Evolutionary conservation across 2,888 invertebrate genomes (phyloP).

Genomic region (Harmothoe impar): DNA sequence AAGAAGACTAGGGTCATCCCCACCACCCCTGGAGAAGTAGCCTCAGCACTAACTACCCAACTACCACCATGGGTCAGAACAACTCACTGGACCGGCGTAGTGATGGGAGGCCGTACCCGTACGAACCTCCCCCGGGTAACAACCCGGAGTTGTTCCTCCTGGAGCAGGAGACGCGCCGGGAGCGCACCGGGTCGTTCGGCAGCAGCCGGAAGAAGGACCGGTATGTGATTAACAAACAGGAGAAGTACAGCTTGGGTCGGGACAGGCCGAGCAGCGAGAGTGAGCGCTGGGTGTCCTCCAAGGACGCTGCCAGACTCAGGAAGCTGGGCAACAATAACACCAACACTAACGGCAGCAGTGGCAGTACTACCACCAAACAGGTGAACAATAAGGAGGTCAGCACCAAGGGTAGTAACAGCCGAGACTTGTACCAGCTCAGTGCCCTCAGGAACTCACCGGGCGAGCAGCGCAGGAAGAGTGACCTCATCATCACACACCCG

Average conservation of each 20-base stretch:
- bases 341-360: neutral
- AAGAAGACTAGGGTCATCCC: too few species aligned
- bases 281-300: neutral
- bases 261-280: neutral
- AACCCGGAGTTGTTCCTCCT: constrained; percentile 30
- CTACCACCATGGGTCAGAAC: constrained; percentile 31
- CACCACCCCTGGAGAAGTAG: too few species aligned
- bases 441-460: neutral
- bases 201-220: constrained; percentile 50
- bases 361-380: neutral
- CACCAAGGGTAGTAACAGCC: neutral
- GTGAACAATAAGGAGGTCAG: neutral
- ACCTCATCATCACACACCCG: neutral
- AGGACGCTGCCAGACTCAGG: neutral
- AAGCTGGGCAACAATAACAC: neutral
- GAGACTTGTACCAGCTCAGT: neutral
- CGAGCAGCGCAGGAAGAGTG: neutral
- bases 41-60: too few species aligned
- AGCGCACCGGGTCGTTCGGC: constrained; percentile 43
- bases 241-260: constrained; percentile 30
- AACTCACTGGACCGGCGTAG: neutral
- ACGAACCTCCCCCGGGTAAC: constrained; percentile 52
- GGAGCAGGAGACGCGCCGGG: constrained; percentile 38
- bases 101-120: neutral
- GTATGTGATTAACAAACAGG: constrained; percentile 43